These are phyloP conservation scores for Panurus biarmicus DNA, from an alignment of 2,113 vertebrate species.

Conservation along the genomic window DNA sequence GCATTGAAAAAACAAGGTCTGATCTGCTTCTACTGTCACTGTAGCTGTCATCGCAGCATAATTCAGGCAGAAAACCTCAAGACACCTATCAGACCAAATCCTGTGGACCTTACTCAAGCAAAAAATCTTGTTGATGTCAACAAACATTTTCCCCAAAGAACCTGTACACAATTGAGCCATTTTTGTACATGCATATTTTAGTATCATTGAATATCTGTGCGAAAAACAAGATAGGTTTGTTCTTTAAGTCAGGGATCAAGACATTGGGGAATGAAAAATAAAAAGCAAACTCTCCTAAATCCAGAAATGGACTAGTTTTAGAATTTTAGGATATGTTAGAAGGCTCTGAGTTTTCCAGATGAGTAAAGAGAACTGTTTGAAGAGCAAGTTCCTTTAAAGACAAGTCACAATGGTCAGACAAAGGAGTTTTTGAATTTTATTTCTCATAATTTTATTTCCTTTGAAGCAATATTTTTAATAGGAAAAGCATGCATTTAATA, in stretches of 20 bases:
- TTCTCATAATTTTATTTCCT: not conserved
- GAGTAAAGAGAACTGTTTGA: not conserved
- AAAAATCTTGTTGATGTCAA: slow-evolving; percentile 49
- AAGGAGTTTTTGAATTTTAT: too few relatives aligned
- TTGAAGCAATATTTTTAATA: not conserved
- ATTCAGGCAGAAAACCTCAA: slow-evolving; percentile 39
- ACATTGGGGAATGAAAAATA: not conserved
- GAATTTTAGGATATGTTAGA: not conserved
- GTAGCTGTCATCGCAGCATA: slow-evolving; percentile 2
- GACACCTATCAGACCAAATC: slow-evolving; percentile 28
- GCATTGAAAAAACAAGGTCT: not conserved
- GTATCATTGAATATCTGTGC: not conserved
- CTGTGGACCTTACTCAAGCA: slow-evolving; percentile 14
- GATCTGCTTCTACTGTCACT: not conserved
- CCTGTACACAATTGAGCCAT: not conserved
- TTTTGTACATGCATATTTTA: not conserved
- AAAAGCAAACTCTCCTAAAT: not conserved
- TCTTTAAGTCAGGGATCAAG: not conserved
- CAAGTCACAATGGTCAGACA: not conserved
- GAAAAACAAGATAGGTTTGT: not conserved
- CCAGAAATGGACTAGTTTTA: not conserved
- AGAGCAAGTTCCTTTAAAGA: not conserved
- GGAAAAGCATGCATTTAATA: not conserved
- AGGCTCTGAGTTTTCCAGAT: not conserved
- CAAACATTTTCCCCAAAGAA: slow-evolving; percentile 19